Percentiles rank a stretch among this genome's conserved stretches.
Evolutionary conservation across 35 echinoderm and acorn worm genomes (phyloP).

Genomic region (Lytechinus pictus): DNA sequence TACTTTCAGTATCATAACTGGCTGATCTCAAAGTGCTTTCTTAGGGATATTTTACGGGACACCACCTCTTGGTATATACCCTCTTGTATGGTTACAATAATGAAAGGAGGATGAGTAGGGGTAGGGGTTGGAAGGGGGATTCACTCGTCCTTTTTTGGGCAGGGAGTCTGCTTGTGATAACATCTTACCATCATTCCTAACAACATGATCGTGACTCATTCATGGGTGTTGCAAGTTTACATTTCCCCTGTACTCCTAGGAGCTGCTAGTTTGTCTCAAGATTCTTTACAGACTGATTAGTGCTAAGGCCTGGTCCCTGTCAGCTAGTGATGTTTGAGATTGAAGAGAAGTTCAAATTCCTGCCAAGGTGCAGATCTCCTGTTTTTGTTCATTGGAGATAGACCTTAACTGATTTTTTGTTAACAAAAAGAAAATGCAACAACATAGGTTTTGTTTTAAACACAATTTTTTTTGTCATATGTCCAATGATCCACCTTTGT

Average conservation of each 20-base stretch:
- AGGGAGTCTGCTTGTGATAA: background rate
- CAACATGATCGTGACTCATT: conserved; percentile 3
- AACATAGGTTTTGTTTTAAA: too few species aligned
- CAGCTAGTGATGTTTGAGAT: background rate
- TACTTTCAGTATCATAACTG: too few species aligned
- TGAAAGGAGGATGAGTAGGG: background rate
- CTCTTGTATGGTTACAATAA: too few species aligned
- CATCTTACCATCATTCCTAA: background rate
- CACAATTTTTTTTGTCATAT: too few species aligned
- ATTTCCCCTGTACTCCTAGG: background rate
- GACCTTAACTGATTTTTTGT: too few species aligned
- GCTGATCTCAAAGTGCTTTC: background rate
- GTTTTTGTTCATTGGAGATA: too few species aligned
- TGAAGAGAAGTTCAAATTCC: background rate
- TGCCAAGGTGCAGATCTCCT: too few species aligned
- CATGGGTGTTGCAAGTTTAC: conserved; percentile 17
- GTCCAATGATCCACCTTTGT: too few species aligned
- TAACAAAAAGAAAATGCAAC: too few species aligned
- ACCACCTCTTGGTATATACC: background rate
- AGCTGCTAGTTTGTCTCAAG: background rate
- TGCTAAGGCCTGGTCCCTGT: background rate
- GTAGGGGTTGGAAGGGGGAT: background rate
- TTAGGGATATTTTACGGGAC: background rate
- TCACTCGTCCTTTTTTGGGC: background rate
- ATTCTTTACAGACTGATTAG: background rate